Evolutionary conservation across 2,797 vertebrate genomes (phyloP).

Genomic region (Pelochelys cantorii): DNA sequence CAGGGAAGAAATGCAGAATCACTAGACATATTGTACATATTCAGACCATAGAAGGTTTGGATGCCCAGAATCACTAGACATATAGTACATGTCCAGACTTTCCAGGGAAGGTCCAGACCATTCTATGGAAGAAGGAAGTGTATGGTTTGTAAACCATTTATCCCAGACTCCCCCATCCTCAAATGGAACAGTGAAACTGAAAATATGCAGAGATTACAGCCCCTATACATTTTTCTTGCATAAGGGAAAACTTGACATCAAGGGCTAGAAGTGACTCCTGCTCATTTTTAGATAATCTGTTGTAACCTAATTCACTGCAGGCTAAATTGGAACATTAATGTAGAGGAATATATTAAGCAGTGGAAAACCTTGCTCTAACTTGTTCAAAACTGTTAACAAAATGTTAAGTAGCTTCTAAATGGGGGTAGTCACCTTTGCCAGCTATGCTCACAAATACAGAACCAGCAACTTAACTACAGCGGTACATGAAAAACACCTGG

Average conservation of each 20-base stretch:
- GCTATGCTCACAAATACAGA: neutral
- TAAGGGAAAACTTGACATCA: neutral
- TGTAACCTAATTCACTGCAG: neutral
- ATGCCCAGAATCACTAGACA: neutral
- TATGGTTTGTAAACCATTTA: rapidly evolving
- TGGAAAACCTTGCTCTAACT: neutral
- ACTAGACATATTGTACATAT: rapidly evolving
- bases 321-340: neutral
- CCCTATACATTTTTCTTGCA: neutral
- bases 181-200: neutral
- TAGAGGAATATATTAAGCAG: neutral
- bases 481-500: neutral
- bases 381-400: neutral
- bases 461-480: neutral
- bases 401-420: neutral
- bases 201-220: neutral
- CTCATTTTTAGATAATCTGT: neutral
- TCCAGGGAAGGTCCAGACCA: neutral
- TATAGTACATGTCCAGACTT: rapidly evolving
- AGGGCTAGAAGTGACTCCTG: neutral
- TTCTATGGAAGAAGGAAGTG: neutral
- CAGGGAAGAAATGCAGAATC: neutral
- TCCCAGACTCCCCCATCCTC: neutral
- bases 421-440: neutral
- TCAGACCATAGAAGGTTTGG: too few relatives aligned